phyloP scores from a whole-genome alignment of 2,113 vertebrate species.

The Zootoca vivipara region DNA sequence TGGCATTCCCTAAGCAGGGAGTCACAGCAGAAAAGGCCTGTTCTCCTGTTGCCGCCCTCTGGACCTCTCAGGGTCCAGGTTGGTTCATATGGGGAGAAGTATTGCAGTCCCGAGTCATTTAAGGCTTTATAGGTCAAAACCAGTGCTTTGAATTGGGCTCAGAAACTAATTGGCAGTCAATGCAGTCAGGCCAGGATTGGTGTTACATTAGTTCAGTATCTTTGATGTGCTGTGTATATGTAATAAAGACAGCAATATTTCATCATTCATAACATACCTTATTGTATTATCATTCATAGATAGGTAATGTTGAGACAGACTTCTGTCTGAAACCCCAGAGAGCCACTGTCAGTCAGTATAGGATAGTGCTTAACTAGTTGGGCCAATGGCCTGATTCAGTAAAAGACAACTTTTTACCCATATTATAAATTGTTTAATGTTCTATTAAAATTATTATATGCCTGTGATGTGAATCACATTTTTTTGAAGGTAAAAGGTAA shows the following conservation, averaged over 20 bases:
- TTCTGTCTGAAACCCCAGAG: neutral
- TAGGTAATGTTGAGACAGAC: neutral
- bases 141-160: too few relatives aligned
- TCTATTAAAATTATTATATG: neutral
- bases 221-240: neutral
- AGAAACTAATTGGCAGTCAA: too few relatives aligned
- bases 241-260: neutral
- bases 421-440: neutral
- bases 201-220: neutral
- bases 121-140: too few relatives aligned
- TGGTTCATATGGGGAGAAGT: too few relatives aligned
- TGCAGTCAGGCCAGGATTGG: too few relatives aligned
- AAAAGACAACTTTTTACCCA: neutral
- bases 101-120: too few relatives aligned
- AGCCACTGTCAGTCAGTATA: neutral
- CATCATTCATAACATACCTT: neutral
- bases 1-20: too few relatives aligned
- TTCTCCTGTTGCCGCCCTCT: too few relatives aligned
- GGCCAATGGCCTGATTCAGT: neutral
- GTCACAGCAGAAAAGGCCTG: too few relatives aligned
- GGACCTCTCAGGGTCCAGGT: too few relatives aligned
- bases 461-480: neutral
- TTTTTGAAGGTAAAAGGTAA: too few relatives aligned
- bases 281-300: slow-evolving; percentile 23
- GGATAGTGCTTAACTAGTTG: neutral